Evolutionary conservation across 2,888 invertebrate species (phyloP).

Genomic region (Sylvicola cinctus): DNA sequence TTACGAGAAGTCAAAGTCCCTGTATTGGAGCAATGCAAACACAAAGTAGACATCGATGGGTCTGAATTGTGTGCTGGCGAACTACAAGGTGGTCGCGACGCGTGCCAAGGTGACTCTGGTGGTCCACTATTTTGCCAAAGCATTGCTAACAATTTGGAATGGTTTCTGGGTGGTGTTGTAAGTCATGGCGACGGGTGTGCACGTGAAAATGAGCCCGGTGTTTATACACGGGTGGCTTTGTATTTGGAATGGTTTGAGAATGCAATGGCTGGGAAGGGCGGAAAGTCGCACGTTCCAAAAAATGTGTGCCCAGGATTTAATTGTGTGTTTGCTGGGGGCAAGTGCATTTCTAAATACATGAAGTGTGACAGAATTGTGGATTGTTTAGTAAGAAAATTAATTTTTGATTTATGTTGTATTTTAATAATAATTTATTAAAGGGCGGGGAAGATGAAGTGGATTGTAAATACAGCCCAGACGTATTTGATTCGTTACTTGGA

Average conservation of each 20-base stretch:
- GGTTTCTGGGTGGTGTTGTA: slow-evolving; percentile 67
- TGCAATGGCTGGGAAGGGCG: slow-evolving; percentile 27
- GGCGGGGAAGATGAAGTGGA: slow-evolving; percentile 61
- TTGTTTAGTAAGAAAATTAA: slow-evolving; percentile 36
- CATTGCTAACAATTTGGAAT: slow-evolving; percentile 39
- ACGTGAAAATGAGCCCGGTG: slow-evolving; percentile 57
- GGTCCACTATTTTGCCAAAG: slow-evolving; percentile 66
- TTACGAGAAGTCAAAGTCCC: slow-evolving; percentile 62
- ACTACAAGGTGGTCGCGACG: slow-evolving; percentile 53
- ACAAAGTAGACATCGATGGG: slow-evolving; percentile 38
- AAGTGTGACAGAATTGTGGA: slow-evolving; percentile 41
- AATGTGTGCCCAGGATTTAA: slow-evolving; percentile 50
- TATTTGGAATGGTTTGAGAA: slow-evolving; percentile 53
- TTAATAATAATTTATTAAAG: too few relatives aligned
- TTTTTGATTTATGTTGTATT: too few relatives aligned
- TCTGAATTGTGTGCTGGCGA: slow-evolving; percentile 61
- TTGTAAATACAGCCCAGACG: slow-evolving; percentile 25
- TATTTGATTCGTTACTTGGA: background rate
- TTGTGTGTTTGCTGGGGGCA: slow-evolving; percentile 41
- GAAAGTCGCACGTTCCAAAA: slow-evolving; percentile 27
- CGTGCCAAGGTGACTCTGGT: slow-evolving; percentile 57
- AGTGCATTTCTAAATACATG: slow-evolving; percentile 34
- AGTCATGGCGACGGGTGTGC: slow-evolving; percentile 79
- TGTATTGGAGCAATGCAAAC: slow-evolving; percentile 42
- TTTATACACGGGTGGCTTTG: slow-evolving; percentile 56